Conservation (phyloP, 2,797 vertebrate species). For the Pangasius macronema region DNA sequence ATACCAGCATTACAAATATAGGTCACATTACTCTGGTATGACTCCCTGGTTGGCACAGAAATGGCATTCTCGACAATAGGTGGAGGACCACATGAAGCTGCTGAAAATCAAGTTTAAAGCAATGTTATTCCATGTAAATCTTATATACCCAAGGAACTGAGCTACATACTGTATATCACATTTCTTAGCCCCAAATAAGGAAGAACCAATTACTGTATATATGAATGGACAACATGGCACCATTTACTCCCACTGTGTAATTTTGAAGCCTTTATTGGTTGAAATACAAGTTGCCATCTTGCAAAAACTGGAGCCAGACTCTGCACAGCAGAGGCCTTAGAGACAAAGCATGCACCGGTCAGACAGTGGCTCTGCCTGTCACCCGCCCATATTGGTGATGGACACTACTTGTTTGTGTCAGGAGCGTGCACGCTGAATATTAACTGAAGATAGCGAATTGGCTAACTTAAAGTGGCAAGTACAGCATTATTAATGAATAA, state of each 20-base stretch:
- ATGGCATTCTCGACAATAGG: constrained; percentile 77
- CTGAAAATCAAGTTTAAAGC: constrained; percentile 61
- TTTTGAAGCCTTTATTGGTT: background rate
- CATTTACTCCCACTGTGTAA: background rate
- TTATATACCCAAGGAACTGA: background rate
- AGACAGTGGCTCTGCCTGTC: background rate
- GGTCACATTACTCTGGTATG: constrained; percentile 73
- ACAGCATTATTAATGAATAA: background rate
- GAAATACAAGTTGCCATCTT: background rate
- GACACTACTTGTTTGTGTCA: background rate
- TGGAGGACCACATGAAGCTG: constrained; percentile 75
- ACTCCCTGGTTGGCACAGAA: constrained; percentile 65
- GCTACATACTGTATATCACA: background rate
- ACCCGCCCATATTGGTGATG: background rate
- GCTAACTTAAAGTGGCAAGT: background rate
- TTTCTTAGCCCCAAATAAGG: background rate
- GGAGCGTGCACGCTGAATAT: background rate
- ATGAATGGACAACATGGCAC: background rate
- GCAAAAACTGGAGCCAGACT: background rate
- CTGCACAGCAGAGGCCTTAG: background rate
- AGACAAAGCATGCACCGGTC: background rate
- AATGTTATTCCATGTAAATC: background rate
- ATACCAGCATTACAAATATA: constrained; percentile 77
- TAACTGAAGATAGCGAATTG: background rate
- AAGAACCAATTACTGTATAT: background rate